Evolutionary conservation across 2,888 invertebrate species (phyloP).

Genomic region (Gnatocerus cornutus): DNA sequence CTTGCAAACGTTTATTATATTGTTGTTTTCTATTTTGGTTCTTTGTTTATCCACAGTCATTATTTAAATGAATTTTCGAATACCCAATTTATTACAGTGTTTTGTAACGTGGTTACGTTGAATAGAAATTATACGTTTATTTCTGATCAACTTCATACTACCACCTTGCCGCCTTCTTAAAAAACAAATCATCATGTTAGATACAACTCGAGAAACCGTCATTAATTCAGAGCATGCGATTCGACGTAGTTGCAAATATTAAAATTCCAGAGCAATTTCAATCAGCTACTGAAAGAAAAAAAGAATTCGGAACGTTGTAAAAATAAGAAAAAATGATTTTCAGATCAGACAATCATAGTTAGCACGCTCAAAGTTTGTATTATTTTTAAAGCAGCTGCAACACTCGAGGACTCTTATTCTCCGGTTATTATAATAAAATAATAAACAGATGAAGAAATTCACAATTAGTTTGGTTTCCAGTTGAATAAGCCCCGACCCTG

Average conservation of each 20-base stretch:
- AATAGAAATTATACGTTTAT: slow-evolving; percentile 21
- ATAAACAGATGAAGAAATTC: slow-evolving; percentile 43
- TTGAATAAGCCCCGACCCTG: slow-evolving; percentile 46
- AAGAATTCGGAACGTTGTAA: no score
- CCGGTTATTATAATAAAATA: slow-evolving; percentile 43
- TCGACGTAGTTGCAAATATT: background rate
- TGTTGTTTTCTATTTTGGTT: slow-evolving; percentile 57
- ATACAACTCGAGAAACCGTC: background rate
- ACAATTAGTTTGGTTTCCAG: slow-evolving; percentile 50
- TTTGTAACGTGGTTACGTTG: slow-evolving; percentile 19
- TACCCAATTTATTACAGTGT: slow-evolving; percentile 35
- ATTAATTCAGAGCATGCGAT: slow-evolving; percentile 6
- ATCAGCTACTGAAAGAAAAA: no score
- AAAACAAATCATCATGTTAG: background rate
- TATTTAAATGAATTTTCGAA: slow-evolving; percentile 51
- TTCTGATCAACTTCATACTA: background rate
- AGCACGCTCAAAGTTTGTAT: no score
- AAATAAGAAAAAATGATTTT: no score
- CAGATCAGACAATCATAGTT: no score
- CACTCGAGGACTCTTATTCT: slow-evolving; percentile 31
- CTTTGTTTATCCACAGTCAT: slow-evolving; percentile 61
- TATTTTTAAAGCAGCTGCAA: no score
- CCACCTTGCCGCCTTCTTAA: background rate
- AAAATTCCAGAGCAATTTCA: background rate
- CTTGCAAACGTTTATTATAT: slow-evolving; percentile 61